phyloP scores from a whole-genome alignment of 2,113 vertebrate species.

The Sisor rabdophorus region DNA sequence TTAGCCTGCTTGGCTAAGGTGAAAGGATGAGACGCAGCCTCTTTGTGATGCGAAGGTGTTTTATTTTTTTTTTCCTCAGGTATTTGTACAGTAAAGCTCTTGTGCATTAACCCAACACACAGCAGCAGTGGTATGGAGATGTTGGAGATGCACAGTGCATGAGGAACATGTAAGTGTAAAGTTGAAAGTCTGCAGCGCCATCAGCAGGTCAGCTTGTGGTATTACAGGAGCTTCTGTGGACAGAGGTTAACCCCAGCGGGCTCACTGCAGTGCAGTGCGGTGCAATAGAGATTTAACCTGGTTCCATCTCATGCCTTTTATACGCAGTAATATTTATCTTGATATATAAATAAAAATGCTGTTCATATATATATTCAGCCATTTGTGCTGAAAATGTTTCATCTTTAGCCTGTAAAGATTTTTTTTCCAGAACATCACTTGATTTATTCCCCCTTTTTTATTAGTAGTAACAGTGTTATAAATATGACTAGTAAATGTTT shows the following conservation, averaged over 20 bases:
- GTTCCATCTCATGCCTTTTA: not conserved
- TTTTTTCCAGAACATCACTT: too few relatives aligned
- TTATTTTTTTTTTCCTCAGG: not conserved
- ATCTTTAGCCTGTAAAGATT: too few relatives aligned
- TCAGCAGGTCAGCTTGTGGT: constrained; percentile 59
- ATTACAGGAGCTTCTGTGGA: constrained; percentile 55
- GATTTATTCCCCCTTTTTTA: too few relatives aligned
- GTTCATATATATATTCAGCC: too few relatives aligned
- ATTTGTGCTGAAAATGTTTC: not conserved
- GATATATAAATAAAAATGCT: not conserved
- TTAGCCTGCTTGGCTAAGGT: constrained; percentile 14
- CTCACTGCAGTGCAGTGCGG: constrained; percentile 1
- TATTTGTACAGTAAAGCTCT: constrained; percentile 30
- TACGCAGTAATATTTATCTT: not conserved
- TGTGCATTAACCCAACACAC: not conserved
- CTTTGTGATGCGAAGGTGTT: not conserved
- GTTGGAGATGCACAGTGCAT: constrained; percentile 7
- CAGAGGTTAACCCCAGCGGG: constrained; percentile 15
- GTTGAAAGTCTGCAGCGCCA: constrained; percentile 70
- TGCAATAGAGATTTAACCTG: constrained; percentile 5
- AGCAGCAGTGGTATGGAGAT: not conserved
- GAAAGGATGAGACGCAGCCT: not conserved
- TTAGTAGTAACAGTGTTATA: too few relatives aligned
- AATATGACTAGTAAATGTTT: too few relatives aligned
- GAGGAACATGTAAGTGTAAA: not conserved